Conservation (phyloP, 2,888 invertebrate species). For the Itoplectis maculator region DNA sequence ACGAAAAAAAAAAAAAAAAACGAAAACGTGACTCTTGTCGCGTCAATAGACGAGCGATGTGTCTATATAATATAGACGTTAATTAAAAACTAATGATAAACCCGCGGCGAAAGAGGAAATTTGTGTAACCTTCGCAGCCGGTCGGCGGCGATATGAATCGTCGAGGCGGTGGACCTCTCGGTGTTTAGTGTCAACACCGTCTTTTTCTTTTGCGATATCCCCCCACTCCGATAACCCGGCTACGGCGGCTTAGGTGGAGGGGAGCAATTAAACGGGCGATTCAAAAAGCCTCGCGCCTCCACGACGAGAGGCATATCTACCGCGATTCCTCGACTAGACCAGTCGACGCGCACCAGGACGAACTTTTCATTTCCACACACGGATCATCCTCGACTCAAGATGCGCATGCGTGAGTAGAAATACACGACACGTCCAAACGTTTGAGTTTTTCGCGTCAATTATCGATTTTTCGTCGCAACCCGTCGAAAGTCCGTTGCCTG, state of each 20-base stretch:
- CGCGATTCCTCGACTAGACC: conserved; percentile 48
- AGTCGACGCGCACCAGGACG: conserved; percentile 8
- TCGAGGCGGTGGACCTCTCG: background rate
- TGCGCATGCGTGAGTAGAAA: conserved; percentile 33
- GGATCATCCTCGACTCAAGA: conserved; percentile 9
- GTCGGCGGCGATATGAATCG: conserved; percentile 3
- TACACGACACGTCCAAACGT: background rate
- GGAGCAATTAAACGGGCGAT: conserved; percentile 55
- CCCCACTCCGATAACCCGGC: conserved; percentile 29
- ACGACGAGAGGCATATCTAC: conserved; percentile 49
- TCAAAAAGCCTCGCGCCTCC: conserved; percentile 62
- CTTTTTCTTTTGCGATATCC: conserved; percentile 34
- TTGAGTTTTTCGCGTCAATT: background rate
- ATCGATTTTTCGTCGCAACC: too few species aligned
- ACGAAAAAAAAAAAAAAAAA: too few species aligned
- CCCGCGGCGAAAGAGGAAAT: background rate
- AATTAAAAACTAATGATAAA: background rate
- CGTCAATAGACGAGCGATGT: too few species aligned
- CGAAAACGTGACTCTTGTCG: too few species aligned
- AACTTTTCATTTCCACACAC: conserved; percentile 2
- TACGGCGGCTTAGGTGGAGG: conserved; percentile 10
- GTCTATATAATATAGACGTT: background rate
- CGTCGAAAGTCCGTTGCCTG: too few species aligned
- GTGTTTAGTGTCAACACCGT: background rate
- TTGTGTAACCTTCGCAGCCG: background rate